Conservation (phyloP, 2,113 vertebrate species). For the Octodon degus region DNA sequence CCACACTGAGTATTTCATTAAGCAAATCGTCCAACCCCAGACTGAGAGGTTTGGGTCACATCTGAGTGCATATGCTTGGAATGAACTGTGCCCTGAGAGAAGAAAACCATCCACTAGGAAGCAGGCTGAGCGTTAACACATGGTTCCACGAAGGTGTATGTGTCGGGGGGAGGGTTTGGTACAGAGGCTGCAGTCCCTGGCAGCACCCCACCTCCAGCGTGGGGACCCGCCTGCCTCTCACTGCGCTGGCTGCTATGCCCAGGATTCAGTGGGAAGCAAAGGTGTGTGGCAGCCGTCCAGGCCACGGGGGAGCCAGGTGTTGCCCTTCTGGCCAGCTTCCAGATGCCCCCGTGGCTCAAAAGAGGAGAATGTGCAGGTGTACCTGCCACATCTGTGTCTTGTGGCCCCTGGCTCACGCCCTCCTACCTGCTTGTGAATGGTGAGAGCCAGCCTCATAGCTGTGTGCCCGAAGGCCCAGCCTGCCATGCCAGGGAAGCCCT, state of each 20-base stretch:
- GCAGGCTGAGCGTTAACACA: rapidly evolving
- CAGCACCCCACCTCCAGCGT: rapidly evolving
- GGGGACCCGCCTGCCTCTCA: slow-evolving; percentile 2
- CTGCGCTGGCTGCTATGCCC: slow-evolving; percentile 58
- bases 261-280: slow-evolving; percentile 71
- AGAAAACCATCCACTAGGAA: neutral
- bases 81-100: no score
- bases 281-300: slow-evolving; percentile 76
- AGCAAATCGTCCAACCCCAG: neutral
- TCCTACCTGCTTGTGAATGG: slow-evolving; percentile 69
- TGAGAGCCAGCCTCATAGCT: neutral
- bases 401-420: slow-evolving; percentile 65
- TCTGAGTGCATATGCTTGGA: neutral
- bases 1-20: neutral
- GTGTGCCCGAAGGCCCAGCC: neutral
- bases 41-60: rapidly evolving
- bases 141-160: neutral
- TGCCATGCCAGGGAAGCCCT: neutral
- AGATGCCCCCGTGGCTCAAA: slow-evolving; percentile 83
- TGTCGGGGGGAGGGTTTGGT: rapidly evolving
- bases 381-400: slow-evolving; percentile 56
- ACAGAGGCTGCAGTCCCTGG: rapidly evolving
- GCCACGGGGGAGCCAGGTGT: slow-evolving; percentile 81
- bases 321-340: slow-evolving; percentile 83
- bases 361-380: slow-evolving; percentile 87